Evolutionary conservation across 2,888 invertebrate species (phyloP).

Genomic region (Dyspetes luteomarginatus): DNA sequence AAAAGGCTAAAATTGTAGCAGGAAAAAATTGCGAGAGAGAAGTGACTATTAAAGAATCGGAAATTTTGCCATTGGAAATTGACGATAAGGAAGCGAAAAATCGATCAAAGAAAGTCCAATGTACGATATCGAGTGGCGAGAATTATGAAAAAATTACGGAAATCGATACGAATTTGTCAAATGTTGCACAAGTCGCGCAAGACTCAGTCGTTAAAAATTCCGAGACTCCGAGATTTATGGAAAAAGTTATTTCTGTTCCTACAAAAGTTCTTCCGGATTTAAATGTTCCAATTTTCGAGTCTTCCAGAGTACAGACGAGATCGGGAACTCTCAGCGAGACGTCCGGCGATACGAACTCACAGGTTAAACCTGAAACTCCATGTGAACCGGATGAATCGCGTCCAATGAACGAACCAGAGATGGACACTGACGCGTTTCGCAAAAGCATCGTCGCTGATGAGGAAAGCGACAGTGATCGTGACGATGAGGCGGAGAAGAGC

Average conservation of each 20-base stretch:
- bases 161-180: conserved; percentile 60
- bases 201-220: conserved; percentile 40
- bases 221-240: conserved; percentile 19
- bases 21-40: conserved; percentile 61
- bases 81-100: conserved; percentile 69
- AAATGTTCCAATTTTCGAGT: conserved; percentile 79
- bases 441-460: conserved; percentile 34
- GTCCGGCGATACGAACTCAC: conserved; percentile 53
- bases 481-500: conserved; percentile 78
- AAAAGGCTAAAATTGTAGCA: conserved; percentile 74
- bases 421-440: conserved; percentile 59
- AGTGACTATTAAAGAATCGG: conserved; percentile 58
- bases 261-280: conserved; percentile 80
- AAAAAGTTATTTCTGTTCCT: conserved; percentile 75
- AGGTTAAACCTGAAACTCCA: conserved; percentile 54
- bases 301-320: conserved; percentile 82
- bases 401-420: conserved; percentile 45
- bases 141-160: conserved; percentile 60
- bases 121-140: conserved; percentile 43
- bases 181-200: conserved; percentile 66
- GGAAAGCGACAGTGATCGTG: conserved; percentile 82
- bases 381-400: conserved; percentile 45
- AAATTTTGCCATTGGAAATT: conserved; percentile 59
- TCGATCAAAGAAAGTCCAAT: conserved; percentile 68
- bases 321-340: conserved; percentile 77